These are phyloP conservation scores for Brachyalestes nurse DNA, from an alignment of 2,797 vertebrate species.

Conservation along the genomic window DNA sequence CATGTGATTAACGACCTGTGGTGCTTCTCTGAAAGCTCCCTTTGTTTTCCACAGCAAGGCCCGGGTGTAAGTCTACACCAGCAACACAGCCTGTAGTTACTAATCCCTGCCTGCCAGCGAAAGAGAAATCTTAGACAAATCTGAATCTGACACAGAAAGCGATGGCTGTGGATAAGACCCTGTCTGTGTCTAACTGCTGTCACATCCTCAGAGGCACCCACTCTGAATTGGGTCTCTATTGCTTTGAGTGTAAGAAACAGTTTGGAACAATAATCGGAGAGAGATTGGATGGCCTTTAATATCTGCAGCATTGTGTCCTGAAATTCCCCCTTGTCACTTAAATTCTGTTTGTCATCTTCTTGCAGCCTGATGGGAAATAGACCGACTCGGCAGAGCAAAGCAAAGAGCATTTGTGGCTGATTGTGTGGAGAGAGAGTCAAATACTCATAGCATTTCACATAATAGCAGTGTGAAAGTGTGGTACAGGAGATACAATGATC, in stretches of 20 bases:
- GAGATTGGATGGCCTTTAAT: conserved; percentile 57
- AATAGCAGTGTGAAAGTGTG: conserved; percentile 27
- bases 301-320: conserved; percentile 41
- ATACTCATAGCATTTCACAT: conserved; percentile 31
- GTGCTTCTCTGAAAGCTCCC: conserved; percentile 8
- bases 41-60: conserved; percentile 14
- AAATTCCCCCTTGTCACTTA: conserved; percentile 48
- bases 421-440: conserved; percentile 28
- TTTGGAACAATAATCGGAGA: conserved; percentile 42
- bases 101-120: conserved; percentile 20
- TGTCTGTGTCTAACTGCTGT: conserved; percentile 18
- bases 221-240: conserved; percentile 36
- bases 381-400: conserved; percentile 30
- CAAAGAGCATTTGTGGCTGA: conserved; percentile 33
- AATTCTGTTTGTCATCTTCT: conserved; percentile 56
- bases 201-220: conserved; percentile 26
- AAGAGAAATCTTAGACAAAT: conserved; percentile 15
- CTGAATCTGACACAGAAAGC: conserved; percentile 22
- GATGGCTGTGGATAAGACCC: conserved; percentile 18
- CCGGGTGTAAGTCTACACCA: background rate
- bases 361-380: conserved; percentile 45
- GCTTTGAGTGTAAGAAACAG: conserved; percentile 40
- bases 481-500: conserved; percentile 19
- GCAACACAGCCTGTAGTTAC: conserved; percentile 18
- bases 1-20: conserved; percentile 24